Evolutionary conservation across 1,140 invertebrate species (phyloP).

Genomic region (Frieseomelitta varia): DNA sequence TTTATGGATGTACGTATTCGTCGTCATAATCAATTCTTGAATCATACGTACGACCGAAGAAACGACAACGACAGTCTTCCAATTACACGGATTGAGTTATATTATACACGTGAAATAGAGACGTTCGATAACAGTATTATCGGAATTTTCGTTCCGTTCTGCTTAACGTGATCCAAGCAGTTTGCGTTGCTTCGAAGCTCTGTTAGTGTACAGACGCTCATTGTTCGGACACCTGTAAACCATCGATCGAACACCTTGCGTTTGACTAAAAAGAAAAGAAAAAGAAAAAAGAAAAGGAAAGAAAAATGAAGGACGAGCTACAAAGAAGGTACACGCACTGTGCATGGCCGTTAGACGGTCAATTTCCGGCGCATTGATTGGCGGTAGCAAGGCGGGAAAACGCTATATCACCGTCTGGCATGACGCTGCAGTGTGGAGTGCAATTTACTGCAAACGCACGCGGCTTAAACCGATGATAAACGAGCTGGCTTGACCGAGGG

Average conservation of each 20-base stretch:
- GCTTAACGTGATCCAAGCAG: too few relatives aligned
- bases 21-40: too few relatives aligned
- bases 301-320: slow-evolving; percentile 37
- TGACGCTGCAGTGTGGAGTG: slow-evolving; percentile 57
- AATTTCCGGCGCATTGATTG: slow-evolving; percentile 70
- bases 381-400: slow-evolving; percentile 62
- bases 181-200: background rate
- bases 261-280: slow-evolving; percentile 43
- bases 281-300: slow-evolving; percentile 39
- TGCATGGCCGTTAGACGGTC: slow-evolving; percentile 64
- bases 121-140: background rate
- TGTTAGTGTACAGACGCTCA: background rate
- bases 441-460: slow-evolving; percentile 64
- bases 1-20: too few relatives aligned
- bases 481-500: slow-evolving; percentile 59
- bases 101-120: too few relatives aligned
- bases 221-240: slow-evolving; percentile 23
- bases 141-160: background rate
- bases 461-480: slow-evolving; percentile 66
- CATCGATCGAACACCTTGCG: slow-evolving; percentile 28
- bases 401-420: slow-evolving; percentile 66
- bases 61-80: too few relatives aligned
- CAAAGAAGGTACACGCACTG: slow-evolving; percentile 56
- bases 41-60: too few relatives aligned
- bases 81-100: too few relatives aligned